Percentiles rank a stretch among this genome's conserved stretches.
These are phyloP conservation scores for Chiroxiphia lanceolata DNA, from an alignment of 2,797 vertebrate genomes.

Conservation along the genomic window DNA sequence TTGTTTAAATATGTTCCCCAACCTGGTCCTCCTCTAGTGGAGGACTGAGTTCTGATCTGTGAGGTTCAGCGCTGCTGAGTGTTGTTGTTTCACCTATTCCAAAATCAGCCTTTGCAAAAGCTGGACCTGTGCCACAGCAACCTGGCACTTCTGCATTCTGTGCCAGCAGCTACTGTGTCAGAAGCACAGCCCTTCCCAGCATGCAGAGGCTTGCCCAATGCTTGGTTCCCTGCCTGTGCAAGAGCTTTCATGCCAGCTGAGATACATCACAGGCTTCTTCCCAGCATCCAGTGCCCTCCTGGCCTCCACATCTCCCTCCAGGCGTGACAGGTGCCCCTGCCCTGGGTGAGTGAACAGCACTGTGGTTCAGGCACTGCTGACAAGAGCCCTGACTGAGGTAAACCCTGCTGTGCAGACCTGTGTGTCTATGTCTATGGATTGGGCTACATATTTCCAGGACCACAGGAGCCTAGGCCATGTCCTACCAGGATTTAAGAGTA, in stretches of 20 bases:
- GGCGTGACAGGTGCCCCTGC: not conserved
- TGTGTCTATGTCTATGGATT: not conserved
- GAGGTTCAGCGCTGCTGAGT: rapidly evolving
- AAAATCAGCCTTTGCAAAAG: not conserved
- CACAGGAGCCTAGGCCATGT: not conserved
- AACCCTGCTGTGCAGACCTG: not conserved
- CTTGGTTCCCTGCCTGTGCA: not conserved
- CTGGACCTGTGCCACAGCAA: not conserved
- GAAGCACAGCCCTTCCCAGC: not conserved
- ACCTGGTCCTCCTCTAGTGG: not conserved
- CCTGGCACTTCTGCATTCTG: not conserved
- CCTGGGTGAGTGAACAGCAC: not conserved
- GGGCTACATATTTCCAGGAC: not conserved
- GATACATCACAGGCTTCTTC: not conserved
- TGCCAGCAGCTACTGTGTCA: not conserved
- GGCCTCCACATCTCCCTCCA: not conserved
- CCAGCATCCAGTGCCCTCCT: not conserved
- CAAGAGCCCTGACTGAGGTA: not conserved
- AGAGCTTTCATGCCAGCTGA: not conserved
- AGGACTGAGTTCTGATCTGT: not conserved
- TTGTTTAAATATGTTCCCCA: not conserved
- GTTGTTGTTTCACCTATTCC: not conserved
- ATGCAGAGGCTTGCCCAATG: not conserved
- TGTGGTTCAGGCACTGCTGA: not conserved
- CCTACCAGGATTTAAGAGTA: not conserved